Base-by-base conservation (phyloP, 2,797 vertebrate species). In the Sus cebifrons region DNA sequence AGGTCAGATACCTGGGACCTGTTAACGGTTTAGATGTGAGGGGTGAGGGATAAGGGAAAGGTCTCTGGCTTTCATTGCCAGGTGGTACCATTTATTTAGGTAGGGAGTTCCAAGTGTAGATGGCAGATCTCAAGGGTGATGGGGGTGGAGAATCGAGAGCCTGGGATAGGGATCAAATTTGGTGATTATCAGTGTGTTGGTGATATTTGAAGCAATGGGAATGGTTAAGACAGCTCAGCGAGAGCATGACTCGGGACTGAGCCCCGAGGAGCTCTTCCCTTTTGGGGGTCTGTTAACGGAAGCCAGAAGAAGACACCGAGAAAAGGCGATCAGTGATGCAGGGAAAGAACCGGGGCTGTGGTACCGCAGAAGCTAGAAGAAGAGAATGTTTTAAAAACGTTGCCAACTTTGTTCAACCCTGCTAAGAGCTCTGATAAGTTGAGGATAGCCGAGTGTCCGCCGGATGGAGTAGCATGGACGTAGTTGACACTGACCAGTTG, bases 311-410 rank as follows among this genome's bases (percentile, higher is more conserved):
- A 78, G 62, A 56, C 60, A 21, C 20, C 32, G 18, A 49, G 67
- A 20, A 92, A 68, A 70, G 88, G 56, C 86, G 60, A 75, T 77
- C 58, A 64, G 52, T 49, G 23, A 71, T 70, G 16, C 25, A 64
- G 74, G 81, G 49, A 12, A 52, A 23, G 49, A 56, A 13, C 0
- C 15, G 12, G 78, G 21, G 8, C 18, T 67, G 6, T 70, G 29
- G 29, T 84, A 29, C 65, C 44, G 79, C 40, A 40, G 64, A 79
- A 89, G 70, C 82, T 36, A 78, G 21, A 85, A 49, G 58, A 89
- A 79, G 71, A 96, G 60, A 49, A 5, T 75, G 8, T 94, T 82
- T 89, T 86, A 58, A 81, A 71, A 77, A 77, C 56, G 4, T 44
- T 83, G 36, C 56, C 60, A 89, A 12, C 23, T 71, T 67, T 36